A percentile compares a stretch with the other conserved stretches of the same genome.
Evolutionary conservation across 1,140 invertebrate genomes (phyloP).

Genomic region (Maconellicoccus hirsutus): DNA sequence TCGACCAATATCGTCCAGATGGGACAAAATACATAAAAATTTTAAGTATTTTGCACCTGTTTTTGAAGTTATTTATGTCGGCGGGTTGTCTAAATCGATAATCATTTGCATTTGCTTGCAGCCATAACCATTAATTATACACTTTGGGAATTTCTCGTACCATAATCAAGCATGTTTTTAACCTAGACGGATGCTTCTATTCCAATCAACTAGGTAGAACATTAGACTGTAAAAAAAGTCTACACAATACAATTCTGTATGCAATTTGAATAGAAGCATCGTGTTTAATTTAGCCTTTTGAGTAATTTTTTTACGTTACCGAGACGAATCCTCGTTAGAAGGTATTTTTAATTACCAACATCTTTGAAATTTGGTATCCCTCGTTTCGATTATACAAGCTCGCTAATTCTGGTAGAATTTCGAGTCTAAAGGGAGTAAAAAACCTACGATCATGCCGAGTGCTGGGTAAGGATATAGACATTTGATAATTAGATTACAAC

Average conservation of each 20-base stretch:
- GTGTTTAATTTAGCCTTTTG: background rate
- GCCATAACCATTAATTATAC: slow-evolving; percentile 5
- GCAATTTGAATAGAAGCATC: background rate
- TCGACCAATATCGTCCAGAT: too few species aligned
- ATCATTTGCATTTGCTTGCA: background rate
- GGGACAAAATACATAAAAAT: background rate
- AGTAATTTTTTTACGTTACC: background rate
- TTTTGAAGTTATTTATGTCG: background rate
- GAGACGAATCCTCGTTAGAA: background rate
- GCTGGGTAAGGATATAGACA: background rate
- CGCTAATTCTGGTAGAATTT: background rate
- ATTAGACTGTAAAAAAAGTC: background rate
- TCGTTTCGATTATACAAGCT: too few species aligned
- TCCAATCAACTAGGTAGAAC: background rate
- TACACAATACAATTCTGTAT: background rate
- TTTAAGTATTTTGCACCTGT: background rate
- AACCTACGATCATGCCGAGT: background rate
- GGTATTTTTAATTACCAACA: slow-evolving; percentile 1
- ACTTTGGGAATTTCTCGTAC: background rate
- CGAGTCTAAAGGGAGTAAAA: background rate
- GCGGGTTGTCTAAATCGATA: background rate
- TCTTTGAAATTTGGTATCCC: background rate
- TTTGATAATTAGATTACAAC: background rate
- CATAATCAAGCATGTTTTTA: background rate
- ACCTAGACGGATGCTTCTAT: background rate